Percentiles rank a stretch among this genome's conserved stretches.
Evolutionary conservation across 1,140 invertebrate genomes (phyloP).

Genomic region (Bombus pascuorum): DNA sequence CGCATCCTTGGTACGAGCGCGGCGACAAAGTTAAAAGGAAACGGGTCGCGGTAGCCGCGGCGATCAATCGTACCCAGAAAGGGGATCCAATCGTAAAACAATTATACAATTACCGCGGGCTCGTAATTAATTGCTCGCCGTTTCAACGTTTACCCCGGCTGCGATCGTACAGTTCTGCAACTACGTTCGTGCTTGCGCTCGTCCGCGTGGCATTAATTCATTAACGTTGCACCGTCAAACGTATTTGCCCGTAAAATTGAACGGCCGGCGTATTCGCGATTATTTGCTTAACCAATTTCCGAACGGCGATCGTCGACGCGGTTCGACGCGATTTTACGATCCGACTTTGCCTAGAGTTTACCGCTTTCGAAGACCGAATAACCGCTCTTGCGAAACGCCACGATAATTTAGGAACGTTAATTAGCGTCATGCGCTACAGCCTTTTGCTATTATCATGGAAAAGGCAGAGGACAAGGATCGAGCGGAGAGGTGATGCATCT

Average conservation of each 20-base stretch:
- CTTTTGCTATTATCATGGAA: not conserved
- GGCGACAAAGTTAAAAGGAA: not conserved
- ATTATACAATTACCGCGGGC: conserved; percentile 75
- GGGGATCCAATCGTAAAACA: conserved; percentile 74
- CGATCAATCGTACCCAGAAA: conserved; percentile 37
- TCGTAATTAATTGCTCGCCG: conserved; percentile 74
- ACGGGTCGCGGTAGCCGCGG: not conserved
- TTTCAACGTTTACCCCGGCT: conserved; percentile 71
- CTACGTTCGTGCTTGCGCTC: conserved; percentile 41
- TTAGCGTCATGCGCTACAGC: not conserved
- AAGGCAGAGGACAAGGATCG: not conserved
- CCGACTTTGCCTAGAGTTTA: not conserved
- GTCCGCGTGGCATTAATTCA: conserved; percentile 72
- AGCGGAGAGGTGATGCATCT: too few species aligned
- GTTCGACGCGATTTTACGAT: conserved; percentile 57
- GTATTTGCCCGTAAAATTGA: conserved; percentile 77
- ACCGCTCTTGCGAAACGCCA: not conserved
- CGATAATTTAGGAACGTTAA: not conserved
- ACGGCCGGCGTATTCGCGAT: conserved; percentile 65
- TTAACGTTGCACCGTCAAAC: conserved; percentile 67
- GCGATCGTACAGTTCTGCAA: conserved; percentile 28
- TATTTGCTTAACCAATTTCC: conserved; percentile 76
- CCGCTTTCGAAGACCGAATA: not conserved
- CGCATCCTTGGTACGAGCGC: not conserved
- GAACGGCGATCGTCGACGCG: conserved; percentile 55